A percentile compares a stretch with the other conserved stretches of the same genome.
Evolutionary conservation across 2,888 invertebrate genomes (phyloP).

Genomic region (Ganaspis brasiliensis): DNA sequence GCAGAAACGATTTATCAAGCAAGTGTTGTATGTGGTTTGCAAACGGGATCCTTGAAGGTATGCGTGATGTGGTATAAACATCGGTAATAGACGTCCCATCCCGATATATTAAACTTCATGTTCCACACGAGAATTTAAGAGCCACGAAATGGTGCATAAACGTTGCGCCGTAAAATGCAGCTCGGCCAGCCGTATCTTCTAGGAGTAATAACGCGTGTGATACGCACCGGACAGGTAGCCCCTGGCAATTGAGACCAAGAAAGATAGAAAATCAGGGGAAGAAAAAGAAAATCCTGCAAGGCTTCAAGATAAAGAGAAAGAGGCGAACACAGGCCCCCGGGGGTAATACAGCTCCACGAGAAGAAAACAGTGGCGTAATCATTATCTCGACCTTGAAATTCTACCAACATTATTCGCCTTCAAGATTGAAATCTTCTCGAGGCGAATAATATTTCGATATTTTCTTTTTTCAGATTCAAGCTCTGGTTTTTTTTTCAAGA

Average conservation of each 20-base stretch:
- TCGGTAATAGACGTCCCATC: slow-evolving; percentile 67
- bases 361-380: slow-evolving; percentile 39
- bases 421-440: slow-evolving; percentile 16
- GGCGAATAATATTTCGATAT: background rate
- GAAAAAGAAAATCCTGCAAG: slow-evolving; percentile 20
- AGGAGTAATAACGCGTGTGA: slow-evolving; percentile 68
- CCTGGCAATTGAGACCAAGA: slow-evolving; percentile 32
- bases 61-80: slow-evolving; percentile 62
- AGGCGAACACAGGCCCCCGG: slow-evolving; percentile 49
- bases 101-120: slow-evolving; percentile 66
- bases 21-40: background rate
- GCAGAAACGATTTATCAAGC: background rate
- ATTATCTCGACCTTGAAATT: slow-evolving; percentile 33
- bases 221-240: slow-evolving; percentile 59
- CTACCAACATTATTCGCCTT: slow-evolving; percentile 7
- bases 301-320: slow-evolving; percentile 45
- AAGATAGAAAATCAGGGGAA: slow-evolving; percentile 32
- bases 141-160: slow-evolving; percentile 76
- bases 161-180: slow-evolving; percentile 73
- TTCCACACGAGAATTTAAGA: slow-evolving; percentile 67
- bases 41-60: slow-evolving; percentile 42
- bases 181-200: slow-evolving; percentile 68
- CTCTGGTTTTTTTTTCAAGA: background rate
- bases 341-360: slow-evolving; percentile 17
- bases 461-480: background rate